phyloP scores from a whole-genome alignment of 2,797 vertebrate species.

The Molossus molossus region DNA sequence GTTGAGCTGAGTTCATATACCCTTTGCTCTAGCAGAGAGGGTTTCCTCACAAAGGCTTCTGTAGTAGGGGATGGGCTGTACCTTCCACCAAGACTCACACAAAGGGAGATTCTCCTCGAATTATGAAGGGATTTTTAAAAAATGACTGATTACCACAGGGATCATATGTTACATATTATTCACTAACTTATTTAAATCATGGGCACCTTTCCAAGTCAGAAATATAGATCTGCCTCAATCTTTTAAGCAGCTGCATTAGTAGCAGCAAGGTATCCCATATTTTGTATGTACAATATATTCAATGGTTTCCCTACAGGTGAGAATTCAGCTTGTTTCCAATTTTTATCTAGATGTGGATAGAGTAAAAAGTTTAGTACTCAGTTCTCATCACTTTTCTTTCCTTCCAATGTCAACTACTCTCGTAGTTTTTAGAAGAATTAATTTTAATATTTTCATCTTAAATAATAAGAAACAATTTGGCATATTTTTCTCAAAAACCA shows the following conservation, averaged over 20 bases:
- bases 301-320: background rate
- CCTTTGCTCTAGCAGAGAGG: background rate
- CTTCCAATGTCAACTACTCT: background rate
- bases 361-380: background rate
- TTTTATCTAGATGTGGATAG: background rate
- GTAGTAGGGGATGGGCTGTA: background rate
- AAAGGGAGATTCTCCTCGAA: background rate
- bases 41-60: background rate
- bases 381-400: background rate
- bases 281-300: background rate
- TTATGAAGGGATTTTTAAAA: background rate
- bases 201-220: background rate
- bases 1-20: background rate
- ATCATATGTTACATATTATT: background rate
- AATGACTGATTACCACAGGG: background rate
- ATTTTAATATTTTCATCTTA: conserved; percentile 51
- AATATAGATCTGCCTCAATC: background rate
- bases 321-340: background rate
- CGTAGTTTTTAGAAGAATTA: conserved; percentile 51
- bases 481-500: conserved; percentile 35
- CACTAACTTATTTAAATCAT: background rate
- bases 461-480: conserved; percentile 42
- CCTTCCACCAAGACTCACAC: background rate
- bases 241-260: background rate
- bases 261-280: background rate